A percentile compares a stretch with the other conserved stretches of the same genome.
These are phyloP conservation scores for Oenanthe melanoleuca DNA, from an alignment of 2,113 vertebrate genomes.

Conservation along the genomic window DNA sequence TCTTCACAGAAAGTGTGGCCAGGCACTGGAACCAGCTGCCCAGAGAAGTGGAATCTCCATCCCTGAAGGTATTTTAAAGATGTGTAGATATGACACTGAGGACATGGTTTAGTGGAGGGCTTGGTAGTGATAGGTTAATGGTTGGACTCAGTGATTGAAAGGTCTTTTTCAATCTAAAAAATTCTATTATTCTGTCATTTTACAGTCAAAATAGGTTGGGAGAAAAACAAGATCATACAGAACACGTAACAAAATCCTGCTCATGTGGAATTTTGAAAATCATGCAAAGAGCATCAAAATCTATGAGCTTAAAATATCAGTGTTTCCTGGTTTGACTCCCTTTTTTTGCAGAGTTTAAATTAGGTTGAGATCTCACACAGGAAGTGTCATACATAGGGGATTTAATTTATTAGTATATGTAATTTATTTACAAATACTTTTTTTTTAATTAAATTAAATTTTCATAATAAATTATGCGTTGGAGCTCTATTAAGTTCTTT, in stretches of 20 bases:
- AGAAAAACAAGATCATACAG: not conserved
- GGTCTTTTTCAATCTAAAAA: not conserved
- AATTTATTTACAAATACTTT: not conserved
- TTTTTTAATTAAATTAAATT: not conserved
- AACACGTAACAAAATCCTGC: not conserved
- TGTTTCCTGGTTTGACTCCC: not conserved
- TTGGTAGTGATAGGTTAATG: not conserved
- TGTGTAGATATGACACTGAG: not conserved
- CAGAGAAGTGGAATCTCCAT: not conserved
- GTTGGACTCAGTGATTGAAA: not conserved
- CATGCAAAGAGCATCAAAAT: not conserved
- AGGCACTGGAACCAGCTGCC: rapidly evolving
- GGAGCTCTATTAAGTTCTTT: not conserved
- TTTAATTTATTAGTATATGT: not conserved
- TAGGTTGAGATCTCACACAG: not conserved
- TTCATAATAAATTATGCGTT: not conserved
- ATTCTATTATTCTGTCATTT: not conserved
- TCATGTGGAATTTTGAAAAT: not conserved
- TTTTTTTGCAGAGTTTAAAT: not conserved
- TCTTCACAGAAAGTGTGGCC: not conserved
- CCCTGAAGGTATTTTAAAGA: not conserved
- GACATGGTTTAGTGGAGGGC: not conserved
- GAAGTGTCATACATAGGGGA: not conserved
- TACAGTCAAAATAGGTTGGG: not conserved
- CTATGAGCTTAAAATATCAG: not conserved